Evolutionary conservation across 2,797 vertebrate genomes (phyloP), one percentile per base, ranked within the genome.

Genomic region (Mus minutoides): DNA sequence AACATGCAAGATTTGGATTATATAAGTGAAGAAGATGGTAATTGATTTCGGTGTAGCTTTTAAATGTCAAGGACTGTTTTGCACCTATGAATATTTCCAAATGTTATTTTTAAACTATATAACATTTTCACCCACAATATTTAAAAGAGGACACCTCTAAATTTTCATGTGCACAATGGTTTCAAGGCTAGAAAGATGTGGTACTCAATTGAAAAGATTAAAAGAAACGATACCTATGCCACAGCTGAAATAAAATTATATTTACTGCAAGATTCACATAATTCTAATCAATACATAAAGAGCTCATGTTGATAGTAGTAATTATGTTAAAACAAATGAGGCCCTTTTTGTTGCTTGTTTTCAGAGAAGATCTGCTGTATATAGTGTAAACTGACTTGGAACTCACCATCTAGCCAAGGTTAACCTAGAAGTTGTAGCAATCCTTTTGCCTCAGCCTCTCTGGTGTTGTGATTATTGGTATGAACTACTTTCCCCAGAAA

Each of bases 191-290:
- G 34, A 76, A 95, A 82, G 31, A 93, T 9, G 93, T 34, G 40
- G 24, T 88, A 73, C 29, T 94, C 29, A 88, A n/a, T n/a, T 88
- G 49, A 91, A 91, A 91, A 17, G 3, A n/a, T 69, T 90, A 83
- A 46, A 80, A 75, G 24, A 77, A 94, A 90, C 13, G 56, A 69
- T 80, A 84, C 1, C 16, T 85, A 71, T 71, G 31, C 43, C 37
- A 80, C 11, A 77, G 67, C 17, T 80, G 37, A 95, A 95, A 87
- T 79, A 90, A 87, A 93, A 90, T 90, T 56, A 29, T 62, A 71
- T 73, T 75, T 90, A 34, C 13, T 80, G 58, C 13, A 86, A 90
- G 31, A 82, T 34, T 2, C 46, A 80, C 40, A 90, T 49, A 90
- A 40, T 52, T 80, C 37, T 90, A 86, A 90, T 26, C 78, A 79